Base-by-base conservation (phyloP, 2,888 invertebrate species). In the Mantis religiosa region DNA sequence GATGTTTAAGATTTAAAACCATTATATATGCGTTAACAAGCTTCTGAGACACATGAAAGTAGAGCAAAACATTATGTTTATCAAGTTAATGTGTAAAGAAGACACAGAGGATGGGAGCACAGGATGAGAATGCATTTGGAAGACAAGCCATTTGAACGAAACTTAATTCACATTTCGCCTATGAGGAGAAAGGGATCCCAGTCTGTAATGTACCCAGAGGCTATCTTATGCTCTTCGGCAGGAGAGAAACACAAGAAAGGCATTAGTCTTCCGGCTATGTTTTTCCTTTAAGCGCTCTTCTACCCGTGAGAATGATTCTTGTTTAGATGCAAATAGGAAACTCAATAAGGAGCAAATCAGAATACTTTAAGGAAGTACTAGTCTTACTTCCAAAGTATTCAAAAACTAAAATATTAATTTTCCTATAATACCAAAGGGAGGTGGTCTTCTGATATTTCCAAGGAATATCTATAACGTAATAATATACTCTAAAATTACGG, bases 171-270 rank as follows among this genome's bases (percentile, higher is more conserved):
- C 54, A 71, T 71, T 25, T 71, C 54, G 54, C 25, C 54, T 71
- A 71, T 71, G 54, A 71, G 54, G 54, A 71, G 54, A 71, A 71
- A 71, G 54, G 54, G 54, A 71, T 20, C 54, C 20, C 54, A 82
- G 41, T 34, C 34, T 87, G 82, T 87, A 87, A 87, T 82, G 87
- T 82, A 82, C 82, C 87, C 82, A 87, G 82, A 87, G 87, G 87
- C 87, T 27, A 82, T 82, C 81, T 82, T 87, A 87, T 34, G 34
- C 82, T 34, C 27, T 34, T 34, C 54, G 28, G 28, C 30, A 84
- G 41, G 34, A 25, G 41, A 34, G 82, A 8, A 34, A 89, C 89
- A 89, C 85, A 89, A 88, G 88, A 89, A 89, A 89, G 89, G 89
- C 89, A 89, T 89, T 89, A 89, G 89, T 86, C 84, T 41, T n/a